These are phyloP conservation scores for Vimba vimba DNA, from an alignment of 2,113 vertebrate genomes.

Conservation along the genomic window DNA sequence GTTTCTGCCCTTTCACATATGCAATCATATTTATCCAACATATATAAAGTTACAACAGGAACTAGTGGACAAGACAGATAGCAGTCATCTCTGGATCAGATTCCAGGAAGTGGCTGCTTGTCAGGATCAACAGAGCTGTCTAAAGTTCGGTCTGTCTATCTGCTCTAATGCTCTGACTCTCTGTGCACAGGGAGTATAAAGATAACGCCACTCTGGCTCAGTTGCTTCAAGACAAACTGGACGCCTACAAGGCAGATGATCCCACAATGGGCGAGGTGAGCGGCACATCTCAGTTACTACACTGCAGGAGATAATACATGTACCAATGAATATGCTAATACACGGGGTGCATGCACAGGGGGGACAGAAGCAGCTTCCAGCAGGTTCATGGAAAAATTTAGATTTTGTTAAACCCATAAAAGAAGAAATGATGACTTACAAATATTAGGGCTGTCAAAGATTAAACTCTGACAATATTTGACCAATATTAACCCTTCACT, in stretches of 20 bases:
- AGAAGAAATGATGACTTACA: neutral
- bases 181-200: slow-evolving; percentile 80
- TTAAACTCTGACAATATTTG: neutral
- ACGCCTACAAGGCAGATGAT: slow-evolving; percentile 96
- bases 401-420: neutral
- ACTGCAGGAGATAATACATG: neutral
- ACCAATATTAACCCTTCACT: neutral
- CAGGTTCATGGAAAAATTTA: neutral
- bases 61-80: neutral
- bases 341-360: neutral
- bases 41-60: neutral
- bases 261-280: slow-evolving; percentile 96
- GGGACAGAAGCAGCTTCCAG: neutral
- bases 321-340: neutral
- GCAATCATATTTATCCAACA: neutral
- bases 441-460: neutral
- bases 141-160: neutral
- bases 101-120: neutral
- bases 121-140: slow-evolving; percentile 14
- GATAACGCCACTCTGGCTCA: slow-evolving; percentile 94
- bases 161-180: slow-evolving; percentile 30
- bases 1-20: neutral
- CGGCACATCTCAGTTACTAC: neutral
- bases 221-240: slow-evolving; percentile 96
- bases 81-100: neutral